Conservation (phyloP, 2,888 invertebrate genomes). For the Ormyrus labotus region DNA sequence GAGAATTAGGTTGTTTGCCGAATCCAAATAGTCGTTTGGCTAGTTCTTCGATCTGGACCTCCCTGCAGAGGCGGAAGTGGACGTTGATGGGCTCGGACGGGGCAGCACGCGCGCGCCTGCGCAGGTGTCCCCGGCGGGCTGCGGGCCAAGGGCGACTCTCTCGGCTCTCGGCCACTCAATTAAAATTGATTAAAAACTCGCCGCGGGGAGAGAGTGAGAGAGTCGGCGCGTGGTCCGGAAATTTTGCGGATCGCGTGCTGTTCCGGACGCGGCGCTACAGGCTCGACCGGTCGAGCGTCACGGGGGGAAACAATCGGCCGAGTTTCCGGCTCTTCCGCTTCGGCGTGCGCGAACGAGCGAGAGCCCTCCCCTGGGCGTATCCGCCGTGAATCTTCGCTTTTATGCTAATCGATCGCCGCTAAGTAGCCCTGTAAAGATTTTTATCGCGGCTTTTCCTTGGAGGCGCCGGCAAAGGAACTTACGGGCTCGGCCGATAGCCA, state of each 20-base stretch:
- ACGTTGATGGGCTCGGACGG: constrained; percentile 24
- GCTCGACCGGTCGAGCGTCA: constrained; percentile 57
- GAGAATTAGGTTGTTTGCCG: too few species aligned
- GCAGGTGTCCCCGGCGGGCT: constrained; percentile 43
- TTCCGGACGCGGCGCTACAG: constrained; percentile 2
- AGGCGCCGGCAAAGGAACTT: constrained; percentile 17
- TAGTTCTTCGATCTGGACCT: not conserved
- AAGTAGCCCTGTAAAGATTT: constrained; percentile 27
- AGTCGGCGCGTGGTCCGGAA: too few species aligned
- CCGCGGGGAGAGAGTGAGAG: not conserved
- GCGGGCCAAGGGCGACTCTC: too few species aligned
- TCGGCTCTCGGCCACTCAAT: constrained; percentile 58
- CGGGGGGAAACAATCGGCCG: not conserved
- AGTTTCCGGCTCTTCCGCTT: too few species aligned
- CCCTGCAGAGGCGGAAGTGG: constrained; percentile 10
- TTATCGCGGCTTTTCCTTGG: not conserved
- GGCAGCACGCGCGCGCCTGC: constrained; percentile 21
- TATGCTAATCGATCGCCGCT: constrained; percentile 46
- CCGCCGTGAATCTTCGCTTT: not conserved
- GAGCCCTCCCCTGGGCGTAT: too few species aligned
- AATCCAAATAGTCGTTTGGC: not conserved
- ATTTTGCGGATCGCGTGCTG: too few species aligned
- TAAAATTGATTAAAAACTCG: constrained; percentile 61
- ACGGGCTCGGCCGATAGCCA: not conserved
- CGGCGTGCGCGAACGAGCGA: too few species aligned